phyloP scores from a whole-genome alignment of 1,140 invertebrate genomes.

The Lysiphlebus fabarum region DNA sequence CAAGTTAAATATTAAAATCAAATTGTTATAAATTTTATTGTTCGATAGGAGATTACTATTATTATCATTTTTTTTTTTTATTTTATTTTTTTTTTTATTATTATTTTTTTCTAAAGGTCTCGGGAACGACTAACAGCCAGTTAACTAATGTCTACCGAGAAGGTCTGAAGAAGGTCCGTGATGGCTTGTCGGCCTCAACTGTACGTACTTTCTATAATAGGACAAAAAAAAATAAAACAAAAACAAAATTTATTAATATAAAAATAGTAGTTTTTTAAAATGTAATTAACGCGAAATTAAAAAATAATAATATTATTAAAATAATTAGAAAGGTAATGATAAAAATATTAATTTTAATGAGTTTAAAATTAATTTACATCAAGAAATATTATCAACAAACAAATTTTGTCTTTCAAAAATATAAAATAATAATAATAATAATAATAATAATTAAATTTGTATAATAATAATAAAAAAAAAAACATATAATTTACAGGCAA shows the following conservation, averaged over 20 bases:
- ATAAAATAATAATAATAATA: no score
- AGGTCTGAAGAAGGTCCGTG: slow-evolving; percentile 55
- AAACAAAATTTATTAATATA: background rate
- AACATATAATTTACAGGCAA: slow-evolving; percentile 72
- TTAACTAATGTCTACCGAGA: slow-evolving; percentile 58
- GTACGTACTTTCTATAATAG: slow-evolving; percentile 40
- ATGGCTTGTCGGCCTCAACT: slow-evolving; percentile 33
- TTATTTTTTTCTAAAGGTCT: slow-evolving; percentile 55
- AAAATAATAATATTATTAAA: no score
- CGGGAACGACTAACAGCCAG: slow-evolving; percentile 53
- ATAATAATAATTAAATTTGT: no score
- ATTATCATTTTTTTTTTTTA: slow-evolving; percentile 39
- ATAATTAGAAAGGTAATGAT: no score
- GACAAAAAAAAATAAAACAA: slow-evolving; percentile 5
- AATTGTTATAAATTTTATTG: no score
- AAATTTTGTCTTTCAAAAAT: no score
- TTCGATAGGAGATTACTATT: slow-evolving; percentile 40
- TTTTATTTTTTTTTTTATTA: slow-evolving; percentile 51
- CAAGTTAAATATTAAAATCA: slow-evolving; percentile 20
- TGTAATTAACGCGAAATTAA: background rate
- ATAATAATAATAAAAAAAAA: no score
- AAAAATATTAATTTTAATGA: no score
- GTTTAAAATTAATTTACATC: no score
- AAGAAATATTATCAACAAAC: no score
- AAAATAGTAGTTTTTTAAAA: background rate